Base-by-base conservation (phyloP, 2,888 invertebrate species). In the Incurvaria masculella region DNA sequence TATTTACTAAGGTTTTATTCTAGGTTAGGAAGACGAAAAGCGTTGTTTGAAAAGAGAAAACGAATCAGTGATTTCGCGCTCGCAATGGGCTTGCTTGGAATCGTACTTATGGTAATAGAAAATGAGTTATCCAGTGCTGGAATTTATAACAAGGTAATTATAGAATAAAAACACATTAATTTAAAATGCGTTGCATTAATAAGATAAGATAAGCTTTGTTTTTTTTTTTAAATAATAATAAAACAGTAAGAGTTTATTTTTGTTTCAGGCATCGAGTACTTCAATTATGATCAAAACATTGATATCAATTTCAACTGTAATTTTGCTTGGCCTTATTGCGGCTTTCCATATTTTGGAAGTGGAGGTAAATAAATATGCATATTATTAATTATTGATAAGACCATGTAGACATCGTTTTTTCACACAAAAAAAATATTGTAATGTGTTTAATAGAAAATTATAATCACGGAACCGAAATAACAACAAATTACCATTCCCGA, bases 261-360 rank as follows among this genome's bases (percentile, higher is more conserved):
- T n/a, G n/a, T n/a, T n/a, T n/a, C 87, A 97, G 97, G 91, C 91
- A 73, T 94, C 94, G 75, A 93, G 95, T 83, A 96, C 94, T 82
- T 97, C 97, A 68, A 92, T 94, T 78, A 94, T 95, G 81, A 86
- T 97, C 79, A 97, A 97, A 88, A 96, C 97, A 74, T 87, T 97
- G 80, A 97, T 98, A 86, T 95, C 95, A 82, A 92, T 97, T 81
- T 97, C 98, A 78, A 98, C 99, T 85, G 89, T 97, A 86, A 93
- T 97, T 82, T 91, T 99, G 78, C 88, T 99, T 81, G 94, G 94
- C 84, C 92, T 98, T 82, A 97, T 99, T 78, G 89, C 97, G 81
- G 96, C 97, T 82, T 99, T 99, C 83, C 99, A 99, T 82, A 97
- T 97, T 76, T 89, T 99, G 84, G 99, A 99, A 91, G 95, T 97